Evolutionary conservation across 2,797 vertebrate species (phyloP).

Genomic region (Dallia pectoralis): DNA sequence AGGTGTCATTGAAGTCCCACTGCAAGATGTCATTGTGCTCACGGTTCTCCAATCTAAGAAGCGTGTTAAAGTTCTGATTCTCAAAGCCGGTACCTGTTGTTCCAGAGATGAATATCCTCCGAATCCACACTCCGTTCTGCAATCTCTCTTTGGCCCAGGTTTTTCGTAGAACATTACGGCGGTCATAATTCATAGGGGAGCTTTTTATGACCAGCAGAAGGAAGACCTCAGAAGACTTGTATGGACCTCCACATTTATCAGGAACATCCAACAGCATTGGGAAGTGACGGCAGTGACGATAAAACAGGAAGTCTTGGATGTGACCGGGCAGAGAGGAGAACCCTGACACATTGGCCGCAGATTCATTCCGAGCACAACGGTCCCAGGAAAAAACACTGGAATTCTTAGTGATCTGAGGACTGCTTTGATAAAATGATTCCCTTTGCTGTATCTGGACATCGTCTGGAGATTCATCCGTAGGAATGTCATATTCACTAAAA

Average conservation of each 20-base stretch:
- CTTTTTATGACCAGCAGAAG: constrained; percentile 85
- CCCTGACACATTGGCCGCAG: constrained; percentile 36
- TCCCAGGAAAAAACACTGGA: constrained; percentile 17
- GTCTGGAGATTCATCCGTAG: neutral
- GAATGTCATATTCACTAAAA: constrained; percentile 41
- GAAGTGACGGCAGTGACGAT: constrained; percentile 77
- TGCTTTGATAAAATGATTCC: neutral
- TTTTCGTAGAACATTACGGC: constrained; percentile 78
- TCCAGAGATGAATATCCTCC: constrained; percentile 77
- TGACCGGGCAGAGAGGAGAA: constrained; percentile 63
- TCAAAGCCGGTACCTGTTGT: constrained; percentile 18
- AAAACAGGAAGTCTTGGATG: constrained; percentile 75
- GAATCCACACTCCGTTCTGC: constrained; percentile 59
- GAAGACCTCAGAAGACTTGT: constrained; percentile 65
- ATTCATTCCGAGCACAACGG: constrained; percentile 59
- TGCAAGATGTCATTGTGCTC: constrained; percentile 77
- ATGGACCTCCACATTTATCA: constrained; percentile 68
- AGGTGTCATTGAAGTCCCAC: constrained; percentile 82
- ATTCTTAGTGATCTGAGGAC: neutral
- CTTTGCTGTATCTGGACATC: accelerated
- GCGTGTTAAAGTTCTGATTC: constrained; percentile 62
- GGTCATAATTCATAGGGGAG: constrained; percentile 75
- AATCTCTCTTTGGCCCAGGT: constrained; percentile 81
- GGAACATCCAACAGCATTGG: constrained; percentile 66
- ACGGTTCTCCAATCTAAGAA: constrained; percentile 73